Evolutionary conservation across 2,888 invertebrate genomes (phyloP).

Genomic region (Drosophila meridiana): DNA sequence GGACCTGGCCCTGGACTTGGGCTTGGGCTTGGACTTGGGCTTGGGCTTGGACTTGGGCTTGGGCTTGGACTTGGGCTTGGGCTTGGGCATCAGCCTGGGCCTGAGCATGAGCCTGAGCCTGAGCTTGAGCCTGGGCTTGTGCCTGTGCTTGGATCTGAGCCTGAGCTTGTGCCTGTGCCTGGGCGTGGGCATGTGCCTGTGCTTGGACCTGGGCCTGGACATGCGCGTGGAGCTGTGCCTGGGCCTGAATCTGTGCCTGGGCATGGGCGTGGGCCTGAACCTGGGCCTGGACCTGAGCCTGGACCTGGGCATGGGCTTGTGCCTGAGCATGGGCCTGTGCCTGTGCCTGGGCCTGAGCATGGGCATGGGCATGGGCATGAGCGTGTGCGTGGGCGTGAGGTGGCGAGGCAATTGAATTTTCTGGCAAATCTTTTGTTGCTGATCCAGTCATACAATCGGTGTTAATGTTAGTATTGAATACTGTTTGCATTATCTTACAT

Average conservation of each 20-base stretch:
- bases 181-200: background rate
- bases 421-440: constrained; percentile 24
- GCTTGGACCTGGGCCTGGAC: background rate
- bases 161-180: background rate
- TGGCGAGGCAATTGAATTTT: constrained; percentile 22
- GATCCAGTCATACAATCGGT: constrained; percentile 31
- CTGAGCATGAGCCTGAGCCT: background rate
- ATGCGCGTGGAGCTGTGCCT: background rate
- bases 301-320: rapidly evolving
- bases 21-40: background rate
- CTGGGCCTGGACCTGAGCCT: background rate
- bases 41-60: background rate
- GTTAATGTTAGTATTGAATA: constrained; percentile 36
- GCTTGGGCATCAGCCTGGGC: background rate
- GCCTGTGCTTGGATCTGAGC: background rate
- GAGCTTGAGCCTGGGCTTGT: background rate
- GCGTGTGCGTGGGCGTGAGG: background rate
- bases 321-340: background rate
- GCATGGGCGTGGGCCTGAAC: background rate
- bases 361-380: background rate
- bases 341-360: background rate
- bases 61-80: background rate
- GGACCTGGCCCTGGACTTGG: background rate
- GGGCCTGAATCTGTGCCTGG: background rate
- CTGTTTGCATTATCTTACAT: constrained; percentile 32